Evolutionary conservation across 1,140 invertebrate species (phyloP), one percentile per base, ranked within the genome.

Genomic region (Drosophila suzukii): DNA sequence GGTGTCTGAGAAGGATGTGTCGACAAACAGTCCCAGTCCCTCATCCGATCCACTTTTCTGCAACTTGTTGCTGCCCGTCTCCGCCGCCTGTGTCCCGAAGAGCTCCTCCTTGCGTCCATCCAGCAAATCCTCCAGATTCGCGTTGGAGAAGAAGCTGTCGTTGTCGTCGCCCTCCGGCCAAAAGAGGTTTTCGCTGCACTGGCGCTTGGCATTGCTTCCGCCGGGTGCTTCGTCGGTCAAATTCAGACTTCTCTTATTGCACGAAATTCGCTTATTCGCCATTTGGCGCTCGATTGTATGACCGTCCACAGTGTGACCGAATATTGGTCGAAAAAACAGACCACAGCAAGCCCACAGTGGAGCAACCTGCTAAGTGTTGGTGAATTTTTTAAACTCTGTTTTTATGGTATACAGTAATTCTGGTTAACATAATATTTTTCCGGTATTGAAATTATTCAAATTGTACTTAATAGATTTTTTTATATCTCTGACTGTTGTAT

Each of bases 161-260:
- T 86, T 74, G 13, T 91, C 91, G 0, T 78, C 61, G 43, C 61
- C 82, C 17, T 91, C 91, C 10, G 91, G 75, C 90, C 84, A 90
- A 27, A 82, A 61, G 0, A 75, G 53, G 38, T 57, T 79, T 8
- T 88, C 75, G 34, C 49, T 81, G 56, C 61, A 55, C 17, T 51
- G 59, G 2, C 51, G 38, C 32, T 78, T 74, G 6, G 74, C 55
- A 75, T 56, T n/a, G 17, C 17, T 57, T 30, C n/a, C 15, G 12
- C 38, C 27, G 12, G 38, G 1, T 10, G 34, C 2, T 13, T 80
- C 55, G 3, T 54, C 34, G 5, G 32, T 41, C 34, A 75, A 54
- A 17, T 67, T 47, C 6, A 66, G 30, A 53, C 27, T 38, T 68
- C 57, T 27, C 55, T 32, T 81, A 41, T 71, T 71, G 30, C 43